Evolutionary conservation across 1,140 invertebrate species (phyloP).

Genomic region (Ceratina australensis): DNA sequence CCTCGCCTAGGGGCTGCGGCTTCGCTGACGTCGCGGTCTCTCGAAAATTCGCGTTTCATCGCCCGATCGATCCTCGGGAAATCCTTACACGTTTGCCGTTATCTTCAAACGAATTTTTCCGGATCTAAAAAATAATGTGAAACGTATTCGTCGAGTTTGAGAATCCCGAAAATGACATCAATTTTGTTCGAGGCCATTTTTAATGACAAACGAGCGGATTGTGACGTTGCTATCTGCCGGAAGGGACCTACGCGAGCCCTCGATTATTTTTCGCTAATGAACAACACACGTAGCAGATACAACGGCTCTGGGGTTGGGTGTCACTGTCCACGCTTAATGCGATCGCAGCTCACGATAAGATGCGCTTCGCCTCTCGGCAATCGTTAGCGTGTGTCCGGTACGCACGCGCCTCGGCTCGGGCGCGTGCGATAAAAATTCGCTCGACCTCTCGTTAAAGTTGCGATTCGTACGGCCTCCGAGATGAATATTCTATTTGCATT

Average conservation of each 20-base stretch:
- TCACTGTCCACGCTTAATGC: conserved; percentile 77
- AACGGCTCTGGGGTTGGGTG: conserved; percentile 62
- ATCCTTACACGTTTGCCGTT: not conserved
- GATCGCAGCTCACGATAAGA: conserved; percentile 77
- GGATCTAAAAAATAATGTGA: too few relatives aligned
- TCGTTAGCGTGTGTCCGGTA: conserved; percentile 67
- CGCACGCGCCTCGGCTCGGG: conserved; percentile 33
- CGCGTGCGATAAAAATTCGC: conserved; percentile 55
- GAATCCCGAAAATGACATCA: too few relatives aligned
- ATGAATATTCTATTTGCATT: conserved; percentile 37
- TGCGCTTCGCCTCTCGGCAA: conserved; percentile 68
- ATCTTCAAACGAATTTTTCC: too few relatives aligned
- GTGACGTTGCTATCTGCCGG: not conserved
- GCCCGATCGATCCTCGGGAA: not conserved
- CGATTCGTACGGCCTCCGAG: not conserved
- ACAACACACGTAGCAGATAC: conserved; percentile 61
- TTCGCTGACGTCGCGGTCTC: conserved; percentile 9
- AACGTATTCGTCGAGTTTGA: too few relatives aligned
- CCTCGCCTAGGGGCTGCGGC: conserved; percentile 43
- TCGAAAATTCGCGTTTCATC: conserved; percentile 9
- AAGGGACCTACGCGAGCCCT: conserved; percentile 60
- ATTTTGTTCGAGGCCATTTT: not conserved
- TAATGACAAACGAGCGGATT: not conserved
- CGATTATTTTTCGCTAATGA: conserved; percentile 79
- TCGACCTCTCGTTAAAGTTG: conserved; percentile 56